Evolutionary conservation across 1,140 invertebrate genomes (phyloP).

Genomic region (Lepidurus couesii): DNA sequence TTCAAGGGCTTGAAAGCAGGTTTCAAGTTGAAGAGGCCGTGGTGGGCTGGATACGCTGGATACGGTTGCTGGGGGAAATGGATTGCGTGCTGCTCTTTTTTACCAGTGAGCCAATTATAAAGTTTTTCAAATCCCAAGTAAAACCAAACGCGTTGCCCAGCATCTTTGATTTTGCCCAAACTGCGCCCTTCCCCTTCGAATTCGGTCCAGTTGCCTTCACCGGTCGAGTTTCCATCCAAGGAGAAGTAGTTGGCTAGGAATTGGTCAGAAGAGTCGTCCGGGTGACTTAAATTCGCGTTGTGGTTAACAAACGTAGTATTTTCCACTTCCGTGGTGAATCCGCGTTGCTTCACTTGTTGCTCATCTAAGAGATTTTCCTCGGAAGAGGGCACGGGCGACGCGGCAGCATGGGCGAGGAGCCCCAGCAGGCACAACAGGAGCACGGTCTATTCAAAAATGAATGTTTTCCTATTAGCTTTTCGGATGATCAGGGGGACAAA

Average conservation of each 20-base stretch:
- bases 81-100: not conserved
- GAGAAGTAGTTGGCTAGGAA: not conserved
- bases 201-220: not conserved
- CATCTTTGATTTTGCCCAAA: slow-evolving; percentile 4
- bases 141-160: not conserved
- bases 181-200: not conserved
- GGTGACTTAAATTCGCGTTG: not conserved
- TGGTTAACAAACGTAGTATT: not conserved
- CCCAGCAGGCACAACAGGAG: not conserved
- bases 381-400: not conserved
- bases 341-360: not conserved
- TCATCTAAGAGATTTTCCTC: not conserved
- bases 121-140: slow-evolving; percentile 4
- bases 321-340: not conserved
- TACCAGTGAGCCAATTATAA: slow-evolving; percentile 2
- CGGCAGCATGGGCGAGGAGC: not conserved
- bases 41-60: not conserved
- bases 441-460: not conserved
- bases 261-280: not conserved
- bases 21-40: not conserved
- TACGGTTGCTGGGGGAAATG: not conserved
- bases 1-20: not conserved
- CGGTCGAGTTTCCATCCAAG: not conserved
- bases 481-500: too few species aligned
- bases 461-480: too few species aligned